Base-by-base conservation (phyloP, 2,113 vertebrate genomes). In the Zapus hudsonius region DNA sequence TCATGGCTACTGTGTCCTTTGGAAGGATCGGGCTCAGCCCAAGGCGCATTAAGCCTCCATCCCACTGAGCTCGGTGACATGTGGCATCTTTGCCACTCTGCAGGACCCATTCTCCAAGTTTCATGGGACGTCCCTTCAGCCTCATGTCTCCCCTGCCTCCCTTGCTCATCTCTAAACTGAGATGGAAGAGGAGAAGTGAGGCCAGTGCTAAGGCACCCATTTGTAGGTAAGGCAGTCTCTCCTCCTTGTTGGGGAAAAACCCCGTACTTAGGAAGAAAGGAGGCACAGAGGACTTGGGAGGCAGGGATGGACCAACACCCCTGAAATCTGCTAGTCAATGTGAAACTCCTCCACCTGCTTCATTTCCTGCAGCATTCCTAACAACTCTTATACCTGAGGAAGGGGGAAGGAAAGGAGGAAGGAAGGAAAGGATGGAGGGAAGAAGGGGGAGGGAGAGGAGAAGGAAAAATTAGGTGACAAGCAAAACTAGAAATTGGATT, bases 41-140 rank as follows among this genome's bases (percentile, higher is more conserved):
- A 5, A 36, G 85, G 88, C 12, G 6, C 20, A 1, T 9, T 11
- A 44, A 33, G 57, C 2, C 7, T 25, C 22, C 15, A 2, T 74
- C 27, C 52, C 64, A 1, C 38, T 31, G 83, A 85, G 42, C 64
- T 44, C 42, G 1, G 0, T 80, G 8, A 5, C 10, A 0, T 13
- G 16, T 9, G 42, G 27, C 40, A 42, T 0, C 1, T 23, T 33
- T 22, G 23, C 61, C 57, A 2, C 1, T 16, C 27, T 3, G 29
- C 13, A 10, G 57, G 59, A 27, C 70, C 61, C 57, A 10, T 27
- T 31, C 63, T 84, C 3, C 44, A 33, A 42, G 38, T 55, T 87
- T 73, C 6, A 4, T n/a, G n/a, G n/a, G n/a, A n/a, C n/a, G n/a
- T n/a, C n/a, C n/a, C 52, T 52, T 52, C 11, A 7, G 80, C 7